Base-by-base conservation (phyloP, 64 coral and sea anemone genomes). In the Stichodactyla helianthus region DNA sequence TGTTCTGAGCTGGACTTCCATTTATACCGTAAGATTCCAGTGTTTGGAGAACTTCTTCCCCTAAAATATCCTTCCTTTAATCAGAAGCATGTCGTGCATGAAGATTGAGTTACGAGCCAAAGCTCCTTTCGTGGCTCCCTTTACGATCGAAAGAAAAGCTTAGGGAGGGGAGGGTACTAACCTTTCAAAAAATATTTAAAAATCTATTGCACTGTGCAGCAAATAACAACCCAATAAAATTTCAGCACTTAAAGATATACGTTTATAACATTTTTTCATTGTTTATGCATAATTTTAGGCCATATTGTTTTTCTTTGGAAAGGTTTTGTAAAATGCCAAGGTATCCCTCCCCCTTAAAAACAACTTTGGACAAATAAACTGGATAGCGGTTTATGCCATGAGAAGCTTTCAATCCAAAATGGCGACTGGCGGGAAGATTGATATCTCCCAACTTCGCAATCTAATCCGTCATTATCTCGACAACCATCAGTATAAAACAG, bases 401-500 rank as follows among this genome's bases (percentile, higher is more conserved):
- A 63, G 44, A 55, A 23, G 53, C 15, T 23, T 59, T 25, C 26
- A 76, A 28, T 86, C 64, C 63, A 99, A 95, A 55, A 99, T 99
- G 97, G 97, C 93, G 90, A 59, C 93, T 90, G 93, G 97, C 93
- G 97, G 97, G 93, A 99, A 99, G 93, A 81, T 99, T 94, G 90
- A 92, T 89, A 88, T 99, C 93, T 87, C 91, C 62, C 97, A 99
- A 91, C 93, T 99, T 88, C 90, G 97, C 53, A 99, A 99, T 82
- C 90, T 99, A 54, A 92, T 99, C 54, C 90, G 97, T 27, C 93
- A 90, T 20, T 99, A 99, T 79, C 92, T 99, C 60, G 97, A 99
- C 83, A 90, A 90, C 59, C 97, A 99, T 89, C 77, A 94, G 82
- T 99, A 99, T 57, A 99, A 95, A 88, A 99, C 97, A 79, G 97